These are phyloP conservation scores for Coilia nasus DNA, from an alignment of 2,797 vertebrate genomes.

Conservation along the genomic window DNA sequence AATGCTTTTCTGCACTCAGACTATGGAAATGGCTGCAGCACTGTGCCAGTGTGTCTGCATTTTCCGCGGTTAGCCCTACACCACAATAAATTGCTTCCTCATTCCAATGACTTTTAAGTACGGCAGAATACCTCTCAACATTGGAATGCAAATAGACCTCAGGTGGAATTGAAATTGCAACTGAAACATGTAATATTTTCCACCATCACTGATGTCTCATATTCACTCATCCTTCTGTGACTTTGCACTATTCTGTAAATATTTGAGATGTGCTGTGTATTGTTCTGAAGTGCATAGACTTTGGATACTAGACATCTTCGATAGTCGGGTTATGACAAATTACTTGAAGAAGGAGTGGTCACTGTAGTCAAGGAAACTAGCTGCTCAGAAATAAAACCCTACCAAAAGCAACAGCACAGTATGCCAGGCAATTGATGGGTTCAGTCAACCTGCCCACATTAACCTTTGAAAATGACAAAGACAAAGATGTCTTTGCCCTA, in stretches of 20 bases:
- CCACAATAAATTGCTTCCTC: not conserved
- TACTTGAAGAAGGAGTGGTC: not conserved
- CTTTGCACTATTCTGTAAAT: not conserved
- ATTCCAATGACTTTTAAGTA: not conserved
- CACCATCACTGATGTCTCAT: not conserved
- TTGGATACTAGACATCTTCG: not conserved
- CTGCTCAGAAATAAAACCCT: not conserved
- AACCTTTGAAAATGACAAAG: conserved; percentile 24
- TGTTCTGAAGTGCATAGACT: too few species aligned
- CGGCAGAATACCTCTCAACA: not conserved
- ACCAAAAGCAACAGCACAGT: not conserved
- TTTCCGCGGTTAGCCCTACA: not conserved
- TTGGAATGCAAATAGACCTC: not conserved
- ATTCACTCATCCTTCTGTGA: not conserved
- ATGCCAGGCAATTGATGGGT: not conserved
- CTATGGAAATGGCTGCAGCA: not conserved
- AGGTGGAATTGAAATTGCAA: not conserved
- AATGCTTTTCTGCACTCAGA: not conserved
- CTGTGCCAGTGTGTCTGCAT: not conserved
- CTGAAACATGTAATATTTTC: not conserved
- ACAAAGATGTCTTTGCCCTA: not conserved
- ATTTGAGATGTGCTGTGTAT: not conserved
- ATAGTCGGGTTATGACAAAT: not conserved
- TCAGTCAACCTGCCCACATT: not conserved
- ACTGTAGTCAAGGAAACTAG: not conserved